phyloP scores from a whole-genome alignment of 2,113 vertebrate species.

The Centropus bengalensis region DNA sequence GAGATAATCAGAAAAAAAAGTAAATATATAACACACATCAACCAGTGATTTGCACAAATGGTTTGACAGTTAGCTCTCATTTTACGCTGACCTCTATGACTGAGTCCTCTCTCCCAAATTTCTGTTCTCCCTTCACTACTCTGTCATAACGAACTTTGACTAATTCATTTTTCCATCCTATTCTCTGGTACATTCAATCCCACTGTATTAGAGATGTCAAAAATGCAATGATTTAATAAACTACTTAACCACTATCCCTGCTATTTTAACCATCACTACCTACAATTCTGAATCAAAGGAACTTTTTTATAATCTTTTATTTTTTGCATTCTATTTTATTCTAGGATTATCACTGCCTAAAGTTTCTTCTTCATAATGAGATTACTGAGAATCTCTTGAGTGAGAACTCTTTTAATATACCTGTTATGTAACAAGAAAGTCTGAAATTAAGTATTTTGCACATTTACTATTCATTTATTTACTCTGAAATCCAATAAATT shows the following conservation, averaged over 20 bases:
- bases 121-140: not conserved
- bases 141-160: rapidly evolving
- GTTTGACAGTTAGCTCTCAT: not conserved
- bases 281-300: not conserved
- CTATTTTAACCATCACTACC: not conserved
- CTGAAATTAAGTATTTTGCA: not conserved
- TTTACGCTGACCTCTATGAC: not conserved
- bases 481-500: not conserved
- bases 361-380: not conserved
- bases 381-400: not conserved
- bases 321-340: not conserved
- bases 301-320: not conserved
- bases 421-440: not conserved
- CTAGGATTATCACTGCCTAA: not conserved
- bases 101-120: not conserved
- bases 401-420: not conserved
- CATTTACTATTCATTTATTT: not conserved
- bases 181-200: not conserved
- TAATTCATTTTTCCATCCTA: not conserved
- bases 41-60: not conserved
- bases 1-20: not conserved
- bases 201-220: not conserved
- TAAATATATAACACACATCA: not conserved
- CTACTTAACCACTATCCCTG: not conserved
- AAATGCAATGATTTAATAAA: not conserved